Evolutionary conservation across 2,797 vertebrate species (phyloP).

Genomic region (Falco peregrinus): DNA sequence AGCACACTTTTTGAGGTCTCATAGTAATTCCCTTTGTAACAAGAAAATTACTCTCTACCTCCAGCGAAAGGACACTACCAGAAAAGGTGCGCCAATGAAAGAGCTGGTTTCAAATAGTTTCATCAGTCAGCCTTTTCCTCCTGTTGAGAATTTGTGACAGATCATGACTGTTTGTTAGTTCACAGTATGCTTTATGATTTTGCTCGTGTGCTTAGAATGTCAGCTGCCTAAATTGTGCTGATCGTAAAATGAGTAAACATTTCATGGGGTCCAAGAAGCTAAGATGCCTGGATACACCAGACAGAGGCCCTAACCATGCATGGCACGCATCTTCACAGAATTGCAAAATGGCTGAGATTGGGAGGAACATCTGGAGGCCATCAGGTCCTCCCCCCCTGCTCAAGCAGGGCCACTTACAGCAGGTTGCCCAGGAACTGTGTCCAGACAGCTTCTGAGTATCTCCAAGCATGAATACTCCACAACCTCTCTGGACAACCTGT

Average conservation of each 20-base stretch:
- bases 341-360: not conserved
- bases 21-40: not conserved
- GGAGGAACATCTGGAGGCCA: not conserved
- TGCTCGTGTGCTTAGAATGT: not conserved
- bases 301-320: too few relatives aligned
- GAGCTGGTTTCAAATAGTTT: not conserved
- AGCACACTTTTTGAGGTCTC: conserved; percentile 11
- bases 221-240: not conserved
- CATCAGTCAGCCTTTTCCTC: not conserved
- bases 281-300: not conserved
- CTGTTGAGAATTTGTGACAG: not conserved
- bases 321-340: not conserved
- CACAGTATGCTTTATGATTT: not conserved
- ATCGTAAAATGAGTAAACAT: not conserved
- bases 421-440: not conserved
- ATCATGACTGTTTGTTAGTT: not conserved
- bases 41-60: conserved; percentile 9
- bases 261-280: not conserved
- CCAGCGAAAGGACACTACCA: not conserved
- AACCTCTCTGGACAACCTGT: not conserved
- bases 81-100: not conserved
- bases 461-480: not conserved
- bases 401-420: not conserved
- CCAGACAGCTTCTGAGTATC: not conserved
- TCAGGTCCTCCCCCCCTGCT: accelerated